Evolutionary conservation across 2,113 vertebrate genomes (phyloP).

Genomic region (Mastomys natalensis): DNA sequence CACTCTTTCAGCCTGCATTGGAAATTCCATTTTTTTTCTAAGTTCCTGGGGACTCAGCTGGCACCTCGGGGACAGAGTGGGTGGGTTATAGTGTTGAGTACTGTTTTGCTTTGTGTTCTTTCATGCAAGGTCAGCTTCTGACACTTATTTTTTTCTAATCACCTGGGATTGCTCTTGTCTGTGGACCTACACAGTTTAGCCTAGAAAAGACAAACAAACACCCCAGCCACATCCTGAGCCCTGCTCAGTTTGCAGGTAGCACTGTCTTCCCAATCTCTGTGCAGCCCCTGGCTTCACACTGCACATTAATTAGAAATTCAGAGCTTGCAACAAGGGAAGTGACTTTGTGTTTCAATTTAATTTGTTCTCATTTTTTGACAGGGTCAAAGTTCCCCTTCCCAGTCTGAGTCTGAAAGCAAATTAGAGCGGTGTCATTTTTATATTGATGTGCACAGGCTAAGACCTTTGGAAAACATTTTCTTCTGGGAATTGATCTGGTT

Average conservation of each 20-base stretch:
- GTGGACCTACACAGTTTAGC: background rate
- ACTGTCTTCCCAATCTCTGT: background rate
- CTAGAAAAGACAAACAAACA: slow-evolving; percentile 22
- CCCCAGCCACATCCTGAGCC: background rate
- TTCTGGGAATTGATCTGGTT: slow-evolving; percentile 43
- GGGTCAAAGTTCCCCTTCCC: slow-evolving; percentile 71
- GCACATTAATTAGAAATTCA: slow-evolving; percentile 68
- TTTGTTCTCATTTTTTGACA: slow-evolving; percentile 79
- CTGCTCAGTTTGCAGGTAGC: background rate
- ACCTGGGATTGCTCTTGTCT: background rate
- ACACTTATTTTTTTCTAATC: slow-evolving; percentile 19
- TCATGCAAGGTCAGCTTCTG: slow-evolving; percentile 49
- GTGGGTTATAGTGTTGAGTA: background rate
- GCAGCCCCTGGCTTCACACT: background rate
- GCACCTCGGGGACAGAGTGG: background rate
- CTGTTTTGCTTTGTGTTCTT: slow-evolving; percentile 8
- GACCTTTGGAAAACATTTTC: slow-evolving; percentile 68
- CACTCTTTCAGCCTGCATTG: background rate
- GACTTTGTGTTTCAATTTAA: slow-evolving; percentile 78
- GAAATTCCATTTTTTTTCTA: background rate
- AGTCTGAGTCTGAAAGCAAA: slow-evolving; percentile 74
- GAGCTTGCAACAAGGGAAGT: slow-evolving; percentile 64
- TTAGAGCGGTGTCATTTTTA: slow-evolving; percentile 67
- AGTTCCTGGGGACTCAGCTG: background rate
- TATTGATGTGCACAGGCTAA: slow-evolving; percentile 53